phyloP scores from a whole-genome alignment of 2,797 vertebrate genomes.

The Sebastes hopkinsi region DNA sequence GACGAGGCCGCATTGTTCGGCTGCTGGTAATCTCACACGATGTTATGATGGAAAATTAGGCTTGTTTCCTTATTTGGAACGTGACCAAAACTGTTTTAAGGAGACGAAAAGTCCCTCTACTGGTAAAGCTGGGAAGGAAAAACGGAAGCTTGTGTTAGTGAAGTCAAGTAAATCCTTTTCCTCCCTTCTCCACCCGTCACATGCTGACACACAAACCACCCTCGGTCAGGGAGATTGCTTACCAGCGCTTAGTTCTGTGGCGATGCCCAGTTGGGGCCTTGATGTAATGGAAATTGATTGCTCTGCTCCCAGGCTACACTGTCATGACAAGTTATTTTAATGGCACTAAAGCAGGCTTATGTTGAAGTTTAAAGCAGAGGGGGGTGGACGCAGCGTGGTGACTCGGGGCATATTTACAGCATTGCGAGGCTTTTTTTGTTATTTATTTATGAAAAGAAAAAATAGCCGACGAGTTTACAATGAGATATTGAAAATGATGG shows the following conservation, averaged over 20 bases:
- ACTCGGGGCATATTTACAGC: conserved; percentile 57
- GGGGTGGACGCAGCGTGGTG: conserved; percentile 29
- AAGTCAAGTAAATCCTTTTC: conserved; percentile 13
- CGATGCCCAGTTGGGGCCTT: conserved; percentile 65
- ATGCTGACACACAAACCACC: conserved; percentile 27
- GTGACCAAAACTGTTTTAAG: neutral
- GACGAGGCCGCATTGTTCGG: conserved; percentile 23
- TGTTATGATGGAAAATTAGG: conserved; percentile 27
- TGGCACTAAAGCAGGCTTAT: conserved; percentile 71
- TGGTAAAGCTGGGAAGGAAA: conserved; percentile 9
- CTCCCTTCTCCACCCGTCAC: neutral
- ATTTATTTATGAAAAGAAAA: conserved; percentile 58
- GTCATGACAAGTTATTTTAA: conserved; percentile 80
- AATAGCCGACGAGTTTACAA: neutral
- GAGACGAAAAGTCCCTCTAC: conserved; percentile 9
- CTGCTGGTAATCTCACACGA: conserved; percentile 24
- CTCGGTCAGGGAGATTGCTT: conserved; percentile 68
- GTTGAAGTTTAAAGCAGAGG: conserved; percentile 64
- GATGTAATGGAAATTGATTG: conserved; percentile 82
- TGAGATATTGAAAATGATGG: conserved; percentile 24
- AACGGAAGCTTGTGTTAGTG: neutral
- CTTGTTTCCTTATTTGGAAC: conserved; percentile 10
- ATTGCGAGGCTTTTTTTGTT: conserved; percentile 30
- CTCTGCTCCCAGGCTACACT: conserved; percentile 68
- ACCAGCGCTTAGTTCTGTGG: conserved; percentile 64